Evolutionary conservation across 2,113 vertebrate species (phyloP).

Genomic region (Ctenodactylus gundi): DNA sequence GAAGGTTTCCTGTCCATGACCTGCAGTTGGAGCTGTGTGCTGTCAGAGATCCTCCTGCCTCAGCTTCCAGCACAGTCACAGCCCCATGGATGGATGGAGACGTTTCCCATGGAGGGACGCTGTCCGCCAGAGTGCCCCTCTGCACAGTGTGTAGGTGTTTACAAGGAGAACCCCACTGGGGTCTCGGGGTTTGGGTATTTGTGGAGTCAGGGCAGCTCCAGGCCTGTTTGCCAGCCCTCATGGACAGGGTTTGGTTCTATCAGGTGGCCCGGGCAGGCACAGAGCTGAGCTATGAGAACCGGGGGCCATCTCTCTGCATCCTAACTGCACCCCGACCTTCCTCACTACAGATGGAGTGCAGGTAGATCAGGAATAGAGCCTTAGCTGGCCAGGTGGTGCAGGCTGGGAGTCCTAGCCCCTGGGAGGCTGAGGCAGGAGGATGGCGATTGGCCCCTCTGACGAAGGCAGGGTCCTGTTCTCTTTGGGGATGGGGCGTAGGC

Average conservation of each 20-base stretch:
- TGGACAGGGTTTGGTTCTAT: neutral
- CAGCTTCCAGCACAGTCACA: accelerated
- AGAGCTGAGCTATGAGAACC: neutral
- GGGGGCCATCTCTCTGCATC: neutral
- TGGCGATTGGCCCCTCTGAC: too few relatives aligned
- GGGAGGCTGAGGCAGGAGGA: too few relatives aligned
- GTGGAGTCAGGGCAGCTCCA: neutral
- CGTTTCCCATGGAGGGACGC: neutral
- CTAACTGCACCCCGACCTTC: neutral
- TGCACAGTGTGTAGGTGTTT: neutral
- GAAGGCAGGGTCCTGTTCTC: too few relatives aligned
- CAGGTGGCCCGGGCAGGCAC: neutral
- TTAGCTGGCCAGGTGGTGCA: too few relatives aligned
- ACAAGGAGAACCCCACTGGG: accelerated
- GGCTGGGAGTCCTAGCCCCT: too few relatives aligned
- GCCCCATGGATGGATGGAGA: neutral
- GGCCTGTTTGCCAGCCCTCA: neutral
- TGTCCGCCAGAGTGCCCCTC: neutral
- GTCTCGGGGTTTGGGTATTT: accelerated
- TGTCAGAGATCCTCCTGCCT: neutral
- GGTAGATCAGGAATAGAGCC: neutral
- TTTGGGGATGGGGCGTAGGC: too few relatives aligned
- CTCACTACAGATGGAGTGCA: neutral
- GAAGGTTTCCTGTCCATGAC: neutral
- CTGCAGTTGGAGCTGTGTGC: accelerated